phyloP scores from a whole-genome alignment of 2,888 invertebrate species.

The Chelonus formosanus region DNA sequence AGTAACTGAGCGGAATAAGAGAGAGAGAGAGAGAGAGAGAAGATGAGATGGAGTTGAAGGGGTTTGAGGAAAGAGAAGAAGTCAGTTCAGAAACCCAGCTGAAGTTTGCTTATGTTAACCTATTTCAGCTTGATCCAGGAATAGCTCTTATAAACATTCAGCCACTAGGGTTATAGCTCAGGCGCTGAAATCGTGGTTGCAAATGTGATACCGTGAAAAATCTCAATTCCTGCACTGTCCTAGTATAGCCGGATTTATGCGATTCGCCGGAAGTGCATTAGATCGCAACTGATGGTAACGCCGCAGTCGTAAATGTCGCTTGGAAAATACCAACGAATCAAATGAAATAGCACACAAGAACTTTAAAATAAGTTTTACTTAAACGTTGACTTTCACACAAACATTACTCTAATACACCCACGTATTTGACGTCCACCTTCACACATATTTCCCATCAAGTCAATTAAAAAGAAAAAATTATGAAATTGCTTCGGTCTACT shows the following conservation, averaged over 20 bases:
- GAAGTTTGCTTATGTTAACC: slow-evolving; percentile 52
- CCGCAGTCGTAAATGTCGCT: not conserved
- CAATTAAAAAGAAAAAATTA: no score
- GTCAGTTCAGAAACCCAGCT: slow-evolving; percentile 21
- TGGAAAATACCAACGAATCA: slow-evolving; percentile 3
- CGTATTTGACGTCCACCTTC: no score
- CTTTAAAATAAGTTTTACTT: no score
- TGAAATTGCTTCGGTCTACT: no score
- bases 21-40: slow-evolving; percentile 11
- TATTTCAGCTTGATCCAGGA: slow-evolving; percentile 46
- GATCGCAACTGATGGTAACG: slow-evolving; percentile 30
- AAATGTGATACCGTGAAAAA: slow-evolving; percentile 12
- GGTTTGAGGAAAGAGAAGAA: not conserved
- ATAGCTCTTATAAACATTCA: slow-evolving; percentile 60
- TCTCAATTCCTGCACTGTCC: not conserved
- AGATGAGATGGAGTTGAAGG: not conserved
- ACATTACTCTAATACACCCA: no score
- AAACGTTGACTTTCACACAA: no score
- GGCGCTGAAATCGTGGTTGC: slow-evolving; percentile 8
- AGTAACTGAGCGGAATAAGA: not conserved
- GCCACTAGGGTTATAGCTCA: slow-evolving; percentile 12
- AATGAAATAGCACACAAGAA: not conserved
- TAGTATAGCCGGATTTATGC: slow-evolving; percentile 21
- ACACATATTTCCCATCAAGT: no score
- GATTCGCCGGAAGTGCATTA: slow-evolving; percentile 35